phyloP scores from a whole-genome alignment of 2,113 vertebrate genomes.

The Tetrao urogallus region DNA sequence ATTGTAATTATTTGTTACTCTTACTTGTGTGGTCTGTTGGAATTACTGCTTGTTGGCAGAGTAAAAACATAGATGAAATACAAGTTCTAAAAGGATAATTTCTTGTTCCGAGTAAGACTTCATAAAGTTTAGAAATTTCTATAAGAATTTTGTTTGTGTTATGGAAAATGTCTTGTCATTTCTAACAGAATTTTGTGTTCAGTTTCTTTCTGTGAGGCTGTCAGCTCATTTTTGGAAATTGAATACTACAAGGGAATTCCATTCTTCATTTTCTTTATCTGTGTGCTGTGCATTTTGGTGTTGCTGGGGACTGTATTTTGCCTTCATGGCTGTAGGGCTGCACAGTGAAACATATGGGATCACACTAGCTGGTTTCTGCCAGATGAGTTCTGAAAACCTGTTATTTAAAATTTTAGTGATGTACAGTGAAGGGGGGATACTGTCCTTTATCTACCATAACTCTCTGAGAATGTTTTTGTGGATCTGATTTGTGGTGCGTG shows the following conservation, averaged over 20 bases:
- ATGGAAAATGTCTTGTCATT: neutral
- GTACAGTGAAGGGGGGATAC: neutral
- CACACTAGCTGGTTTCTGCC: neutral
- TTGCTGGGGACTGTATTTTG: neutral
- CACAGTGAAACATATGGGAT: neutral
- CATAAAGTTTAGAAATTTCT: neutral
- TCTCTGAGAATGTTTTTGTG: rapidly evolving
- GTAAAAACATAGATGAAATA: neutral
- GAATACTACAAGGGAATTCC: neutral
- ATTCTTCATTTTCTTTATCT: neutral
- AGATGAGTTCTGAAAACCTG: neutral
- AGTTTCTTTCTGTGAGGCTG: neutral
- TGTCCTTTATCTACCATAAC: neutral
- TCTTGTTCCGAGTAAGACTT: neutral
- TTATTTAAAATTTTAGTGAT: neutral
- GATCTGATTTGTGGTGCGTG: neutral
- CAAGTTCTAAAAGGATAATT: neutral
- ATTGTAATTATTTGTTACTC: neutral
- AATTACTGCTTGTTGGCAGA: neutral
- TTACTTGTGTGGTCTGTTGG: neutral
- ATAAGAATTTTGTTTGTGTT: neutral
- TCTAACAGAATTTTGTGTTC: neutral
- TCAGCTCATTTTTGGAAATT: neutral
- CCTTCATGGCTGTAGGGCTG: rapidly evolving
- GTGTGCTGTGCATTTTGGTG: neutral